Evolutionary conservation across 2,888 invertebrate genomes (phyloP).

Genomic region (Pediacus dermestoides): DNA sequence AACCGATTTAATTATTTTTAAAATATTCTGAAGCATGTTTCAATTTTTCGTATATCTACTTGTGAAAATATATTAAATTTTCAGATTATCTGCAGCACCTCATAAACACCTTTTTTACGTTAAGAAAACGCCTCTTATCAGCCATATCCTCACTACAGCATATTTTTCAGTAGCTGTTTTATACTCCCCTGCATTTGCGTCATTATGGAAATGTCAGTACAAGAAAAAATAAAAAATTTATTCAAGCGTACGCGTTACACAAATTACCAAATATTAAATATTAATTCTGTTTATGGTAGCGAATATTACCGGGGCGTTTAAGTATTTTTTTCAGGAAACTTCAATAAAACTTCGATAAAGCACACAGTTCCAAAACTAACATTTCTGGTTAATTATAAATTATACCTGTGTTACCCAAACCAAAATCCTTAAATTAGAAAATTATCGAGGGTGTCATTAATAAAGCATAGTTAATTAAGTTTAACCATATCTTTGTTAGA

Average conservation of each 20-base stretch:
- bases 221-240: slow-evolving; percentile 2
- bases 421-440: too few relatives aligned
- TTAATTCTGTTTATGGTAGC: too few relatives aligned
- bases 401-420: too few relatives aligned
- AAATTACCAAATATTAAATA: too few relatives aligned
- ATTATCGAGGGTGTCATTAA: too few relatives aligned
- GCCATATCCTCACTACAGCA: slow-evolving; percentile 5
- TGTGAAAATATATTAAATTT: slow-evolving; percentile 26
- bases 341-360: too few relatives aligned
- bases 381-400: too few relatives aligned
- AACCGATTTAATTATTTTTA: slow-evolving; percentile 30
- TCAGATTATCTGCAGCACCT: slow-evolving; percentile 20
- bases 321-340: too few relatives aligned
- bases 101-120: slow-evolving; percentile 18
- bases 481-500: too few relatives aligned
- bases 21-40: slow-evolving; percentile 28
- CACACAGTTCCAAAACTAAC: too few relatives aligned
- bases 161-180: neutral
- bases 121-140: slow-evolving; percentile 8
- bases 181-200: neutral
- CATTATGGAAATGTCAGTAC: neutral
- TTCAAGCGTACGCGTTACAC: slow-evolving; percentile 1
- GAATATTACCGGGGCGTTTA: too few relatives aligned
- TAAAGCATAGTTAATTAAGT: too few relatives aligned
- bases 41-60: slow-evolving; percentile 24